Base-by-base conservation (phyloP, 2,113 vertebrate genomes). In the Prietella phreatophila region DNA sequence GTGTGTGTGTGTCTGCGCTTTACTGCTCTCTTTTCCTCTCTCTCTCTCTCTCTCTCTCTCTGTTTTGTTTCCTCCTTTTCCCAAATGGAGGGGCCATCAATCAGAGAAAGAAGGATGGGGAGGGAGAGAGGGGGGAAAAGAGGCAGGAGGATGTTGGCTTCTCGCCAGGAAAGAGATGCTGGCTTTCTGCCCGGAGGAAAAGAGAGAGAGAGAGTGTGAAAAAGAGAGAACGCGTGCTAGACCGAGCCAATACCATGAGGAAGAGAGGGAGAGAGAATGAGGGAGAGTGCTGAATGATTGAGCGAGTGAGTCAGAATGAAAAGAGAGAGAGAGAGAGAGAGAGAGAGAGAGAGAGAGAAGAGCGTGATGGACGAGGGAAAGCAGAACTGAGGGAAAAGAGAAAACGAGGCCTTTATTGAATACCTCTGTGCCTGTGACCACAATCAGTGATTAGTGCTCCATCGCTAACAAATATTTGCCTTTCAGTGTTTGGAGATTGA, bases 21-120 rank as follows among this genome's bases (percentile, higher is more conserved):
- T 56, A 56, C 56, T 83, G 65, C 55, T 82, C 61, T 83, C 78
- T 55, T 67, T 85, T 50, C 33, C 73, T 85, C 69, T 50, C 82
- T 79, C 58, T 76, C 85, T 63, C 36, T 36, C 36, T 36, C 36
- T 36, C 36, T 36, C 36, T 36, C 19, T 91, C 91, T 91, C 91
- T 91, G 83, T 93, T 93, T 92, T 91, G 88, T 92, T 93, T 94
- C 93, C 92, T 93, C 89, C 92, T 92, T 91, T 94, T 93, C 91
- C 92, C 92, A 88, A 94, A 94, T 93, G 92, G 93, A 93, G 93
- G 92, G 93, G 92, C 94, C 94, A 96, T 95, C 95, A 95, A 95
- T 95, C 94, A 95, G 86, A 85, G 88, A 81, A 75, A 83, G 73
- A 82, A 90, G 86, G 83, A 84, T 85, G 78, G 36, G 73, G 42